phyloP scores from a whole-genome alignment of 2,888 invertebrate genomes.

The Drosophila anomelani region DNA sequence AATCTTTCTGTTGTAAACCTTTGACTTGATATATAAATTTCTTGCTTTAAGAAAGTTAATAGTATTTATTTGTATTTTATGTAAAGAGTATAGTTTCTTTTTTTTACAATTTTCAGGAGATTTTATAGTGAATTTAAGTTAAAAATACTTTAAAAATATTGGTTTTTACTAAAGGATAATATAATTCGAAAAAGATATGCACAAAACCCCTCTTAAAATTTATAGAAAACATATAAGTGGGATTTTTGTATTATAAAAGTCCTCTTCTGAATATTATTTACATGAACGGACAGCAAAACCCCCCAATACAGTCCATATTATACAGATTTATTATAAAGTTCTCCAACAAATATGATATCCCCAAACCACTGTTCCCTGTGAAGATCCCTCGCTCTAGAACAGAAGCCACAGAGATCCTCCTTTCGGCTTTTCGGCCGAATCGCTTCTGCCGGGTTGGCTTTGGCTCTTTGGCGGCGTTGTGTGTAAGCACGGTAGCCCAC shows the following conservation, averaged over 20 bases:
- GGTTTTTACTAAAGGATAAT: background rate
- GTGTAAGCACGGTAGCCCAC: constrained; percentile 83
- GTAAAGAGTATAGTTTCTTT: background rate
- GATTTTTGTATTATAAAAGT: background rate
- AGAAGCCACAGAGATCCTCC: constrained; percentile 27
- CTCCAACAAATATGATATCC: background rate
- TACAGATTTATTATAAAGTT: background rate
- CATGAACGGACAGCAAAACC: no score
- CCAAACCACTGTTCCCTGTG: constrained; percentile 24
- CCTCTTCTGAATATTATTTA: background rate
- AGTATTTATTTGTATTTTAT: background rate
- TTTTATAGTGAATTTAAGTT: background rate
- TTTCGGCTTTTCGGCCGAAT: constrained; percentile 14
- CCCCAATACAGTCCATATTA: no score
- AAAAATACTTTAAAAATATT: background rate
- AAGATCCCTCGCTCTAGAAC: constrained; percentile 18
- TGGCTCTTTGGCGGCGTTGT: constrained; percentile 64
- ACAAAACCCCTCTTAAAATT: background rate
- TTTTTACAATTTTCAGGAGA: background rate
- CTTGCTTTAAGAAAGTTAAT: background rate
- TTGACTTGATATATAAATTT: background rate
- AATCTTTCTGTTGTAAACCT: background rate
- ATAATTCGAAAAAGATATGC: background rate
- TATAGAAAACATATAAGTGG: no score
- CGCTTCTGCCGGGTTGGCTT: constrained; percentile 2